Percentiles rank a stretch among this genome's conserved stretches.
Evolutionary conservation across 2,113 vertebrate species (phyloP).

Genomic region (Chaenocephalus aceratus): DNA sequence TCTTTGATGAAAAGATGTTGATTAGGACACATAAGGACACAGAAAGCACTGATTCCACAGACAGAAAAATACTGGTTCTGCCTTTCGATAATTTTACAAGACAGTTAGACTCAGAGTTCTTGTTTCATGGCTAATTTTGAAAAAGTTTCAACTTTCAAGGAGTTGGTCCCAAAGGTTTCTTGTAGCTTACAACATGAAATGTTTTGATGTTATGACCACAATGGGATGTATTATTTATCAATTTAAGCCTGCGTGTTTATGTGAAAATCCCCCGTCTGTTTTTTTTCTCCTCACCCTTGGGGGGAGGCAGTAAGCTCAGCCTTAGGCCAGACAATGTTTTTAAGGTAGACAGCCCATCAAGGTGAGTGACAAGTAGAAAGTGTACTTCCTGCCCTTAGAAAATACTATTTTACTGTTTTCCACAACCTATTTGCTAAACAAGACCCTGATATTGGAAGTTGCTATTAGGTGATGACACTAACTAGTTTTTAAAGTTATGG

Average conservation of each 20-base stretch:
- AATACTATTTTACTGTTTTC: not conserved
- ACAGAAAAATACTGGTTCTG: not conserved
- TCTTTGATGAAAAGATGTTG: constrained; percentile 49
- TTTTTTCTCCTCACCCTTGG: not conserved
- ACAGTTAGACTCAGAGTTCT: constrained; percentile 1
- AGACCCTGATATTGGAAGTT: not conserved
- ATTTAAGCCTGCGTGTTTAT: not conserved
- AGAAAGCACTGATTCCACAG: constrained; percentile 22
- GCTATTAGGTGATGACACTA: not conserved
- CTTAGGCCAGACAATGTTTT: constrained; percentile 27
- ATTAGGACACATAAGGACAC: constrained; percentile 38
- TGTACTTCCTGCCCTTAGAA: constrained; percentile 5
- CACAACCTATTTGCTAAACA: not conserved
- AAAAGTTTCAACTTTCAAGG: constrained; percentile 13
- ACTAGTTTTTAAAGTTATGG: too few species aligned
- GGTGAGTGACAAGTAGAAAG: constrained; percentile 33
- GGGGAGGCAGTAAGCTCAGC: constrained; percentile 19
- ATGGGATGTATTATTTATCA: constrained; percentile 8
- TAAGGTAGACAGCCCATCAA: constrained; percentile 21
- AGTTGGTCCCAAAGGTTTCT: not conserved
- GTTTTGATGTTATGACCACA: not conserved
- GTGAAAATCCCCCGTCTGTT: constrained; percentile 21
- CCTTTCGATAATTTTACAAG: constrained; percentile 6
- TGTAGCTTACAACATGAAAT: not conserved
- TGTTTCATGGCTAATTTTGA: not conserved